Conservation (phyloP, 2,797 vertebrate species). For the Poecile montanus region DNA sequence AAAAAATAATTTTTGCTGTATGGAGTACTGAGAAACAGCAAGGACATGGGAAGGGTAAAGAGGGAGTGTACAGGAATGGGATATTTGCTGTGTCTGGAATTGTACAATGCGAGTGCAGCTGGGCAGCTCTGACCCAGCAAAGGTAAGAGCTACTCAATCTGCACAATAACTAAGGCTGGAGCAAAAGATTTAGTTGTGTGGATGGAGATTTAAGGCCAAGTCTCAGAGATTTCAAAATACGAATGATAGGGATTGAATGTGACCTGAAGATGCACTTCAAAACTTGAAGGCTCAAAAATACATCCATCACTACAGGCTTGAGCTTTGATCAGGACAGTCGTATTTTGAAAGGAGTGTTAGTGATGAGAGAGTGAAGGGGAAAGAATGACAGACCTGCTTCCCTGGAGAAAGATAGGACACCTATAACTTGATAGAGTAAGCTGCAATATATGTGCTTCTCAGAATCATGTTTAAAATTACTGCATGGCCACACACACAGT, state of each 20-base stretch:
- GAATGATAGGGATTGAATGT: not conserved
- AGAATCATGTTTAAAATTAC: not conserved
- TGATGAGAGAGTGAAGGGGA: not conserved
- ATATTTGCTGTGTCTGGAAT: not conserved
- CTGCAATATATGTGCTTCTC: not conserved
- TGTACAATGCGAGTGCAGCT: fast-evolving
- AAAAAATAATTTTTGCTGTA: not conserved
- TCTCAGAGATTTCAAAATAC: not conserved
- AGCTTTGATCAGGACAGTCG: not conserved
- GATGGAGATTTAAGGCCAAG: not conserved
- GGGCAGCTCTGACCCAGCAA: not conserved
- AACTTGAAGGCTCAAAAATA: not conserved
- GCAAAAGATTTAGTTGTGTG: not conserved
- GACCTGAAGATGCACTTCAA: not conserved
- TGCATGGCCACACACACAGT: not conserved
- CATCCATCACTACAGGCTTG: not conserved
- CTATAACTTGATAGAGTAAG: not conserved
- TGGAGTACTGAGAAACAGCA: not conserved
- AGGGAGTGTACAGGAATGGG: not conserved
- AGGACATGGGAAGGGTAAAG: not conserved
- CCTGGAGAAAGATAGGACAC: not conserved
- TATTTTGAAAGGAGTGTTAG: not conserved
- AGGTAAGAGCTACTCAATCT: not conserved
- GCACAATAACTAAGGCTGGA: not conserved
- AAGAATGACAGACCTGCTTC: not conserved